phyloP scores from a whole-genome alignment of 2,113 vertebrate species.

The Oriolus oriolus region DNA sequence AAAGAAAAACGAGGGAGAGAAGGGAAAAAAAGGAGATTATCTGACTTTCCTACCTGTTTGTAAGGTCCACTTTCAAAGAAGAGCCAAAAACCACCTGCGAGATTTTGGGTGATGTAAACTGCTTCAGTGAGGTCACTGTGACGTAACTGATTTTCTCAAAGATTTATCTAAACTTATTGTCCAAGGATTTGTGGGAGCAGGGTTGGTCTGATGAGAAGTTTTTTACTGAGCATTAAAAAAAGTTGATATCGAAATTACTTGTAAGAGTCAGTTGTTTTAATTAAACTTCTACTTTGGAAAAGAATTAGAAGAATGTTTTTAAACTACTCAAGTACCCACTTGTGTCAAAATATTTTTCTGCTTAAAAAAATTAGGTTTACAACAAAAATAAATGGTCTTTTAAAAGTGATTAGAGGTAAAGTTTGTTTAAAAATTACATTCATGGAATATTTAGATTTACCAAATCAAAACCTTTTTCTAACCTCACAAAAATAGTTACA shows the following conservation, averaged over 20 bases:
- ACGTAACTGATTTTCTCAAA: background rate
- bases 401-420: background rate
- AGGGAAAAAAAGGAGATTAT: rapidly evolving
- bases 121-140: rapidly evolving
- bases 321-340: background rate
- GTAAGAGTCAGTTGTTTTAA: background rate
- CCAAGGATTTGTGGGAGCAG: background rate
- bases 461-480: background rate
- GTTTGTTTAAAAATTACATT: background rate
- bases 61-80: background rate
- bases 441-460: background rate
- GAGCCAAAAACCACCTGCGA: background rate
- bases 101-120: background rate
- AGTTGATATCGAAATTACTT: background rate
- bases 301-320: background rate
- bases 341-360: background rate
- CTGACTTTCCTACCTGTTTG: background rate
- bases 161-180: background rate
- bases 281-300: background rate
- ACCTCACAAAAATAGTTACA: background rate
- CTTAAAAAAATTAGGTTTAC: background rate
- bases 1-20: rapidly evolving
- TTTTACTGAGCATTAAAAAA: background rate
- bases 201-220: background rate
- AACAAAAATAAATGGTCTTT: background rate